Conservation (phyloP, 2,888 invertebrate species). For the Sepioteuthis lessoniana region DNA sequence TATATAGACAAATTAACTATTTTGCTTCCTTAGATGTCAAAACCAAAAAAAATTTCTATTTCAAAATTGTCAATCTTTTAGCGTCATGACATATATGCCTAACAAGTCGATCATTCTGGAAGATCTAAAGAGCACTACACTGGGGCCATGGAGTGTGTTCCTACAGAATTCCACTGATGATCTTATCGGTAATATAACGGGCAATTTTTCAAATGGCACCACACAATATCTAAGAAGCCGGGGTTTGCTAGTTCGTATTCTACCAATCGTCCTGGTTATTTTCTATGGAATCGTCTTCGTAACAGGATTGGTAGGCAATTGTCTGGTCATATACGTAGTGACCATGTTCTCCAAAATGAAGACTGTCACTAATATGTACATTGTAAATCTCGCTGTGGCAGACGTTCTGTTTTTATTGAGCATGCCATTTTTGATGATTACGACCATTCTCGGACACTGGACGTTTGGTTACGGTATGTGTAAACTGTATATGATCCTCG, state of each 20-base stretch:
- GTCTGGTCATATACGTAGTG: slow-evolving; percentile 74
- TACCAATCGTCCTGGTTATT: slow-evolving; percentile 59
- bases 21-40: not conserved
- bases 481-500: slow-evolving; percentile 75
- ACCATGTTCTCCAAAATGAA: slow-evolving; percentile 74
- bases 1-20: not conserved
- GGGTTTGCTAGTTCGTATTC: not conserved
- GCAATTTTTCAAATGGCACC: not conserved
- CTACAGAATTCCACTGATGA: not conserved
- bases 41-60: not conserved
- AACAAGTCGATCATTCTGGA: not conserved
- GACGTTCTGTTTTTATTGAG: slow-evolving; percentile 75
- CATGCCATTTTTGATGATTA: slow-evolving; percentile 73
- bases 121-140: not conserved
- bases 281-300: slow-evolving; percentile 64
- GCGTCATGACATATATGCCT: not conserved
- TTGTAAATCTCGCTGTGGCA: slow-evolving; percentile 75
- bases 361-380: slow-evolving; percentile 76
- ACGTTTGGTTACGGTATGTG: slow-evolving; percentile 75
- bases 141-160: not conserved
- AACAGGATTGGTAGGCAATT: slow-evolving; percentile 74
- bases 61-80: not conserved
- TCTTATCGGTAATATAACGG: not conserved
- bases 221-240: not conserved
- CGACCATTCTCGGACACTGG: slow-evolving; percentile 71